Evolutionary conservation across 2,888 invertebrate species (phyloP).

Genomic region (Crocallis elinguaria): DNA sequence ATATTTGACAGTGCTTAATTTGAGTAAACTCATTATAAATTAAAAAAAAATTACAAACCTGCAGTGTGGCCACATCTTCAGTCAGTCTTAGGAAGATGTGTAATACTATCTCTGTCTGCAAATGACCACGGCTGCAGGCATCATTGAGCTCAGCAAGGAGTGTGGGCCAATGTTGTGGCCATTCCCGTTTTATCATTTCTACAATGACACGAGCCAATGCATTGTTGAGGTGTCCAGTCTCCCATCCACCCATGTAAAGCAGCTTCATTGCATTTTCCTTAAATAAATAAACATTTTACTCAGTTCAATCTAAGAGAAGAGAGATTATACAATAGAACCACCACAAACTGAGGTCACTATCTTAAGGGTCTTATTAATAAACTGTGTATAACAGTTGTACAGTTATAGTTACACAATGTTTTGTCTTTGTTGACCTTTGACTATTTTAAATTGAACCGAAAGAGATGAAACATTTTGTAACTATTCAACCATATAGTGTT

Average conservation of each 20-base stretch:
- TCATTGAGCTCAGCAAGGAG: slow-evolving; percentile 92
- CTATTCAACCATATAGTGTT: too few species aligned
- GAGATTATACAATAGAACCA: too few species aligned
- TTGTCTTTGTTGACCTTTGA: too few species aligned
- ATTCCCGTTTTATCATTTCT: slow-evolving; percentile 98
- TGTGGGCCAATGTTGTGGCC: slow-evolving; percentile 98
- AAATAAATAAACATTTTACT: slow-evolving; percentile 5
- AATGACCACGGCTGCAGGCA: slow-evolving; percentile 92
- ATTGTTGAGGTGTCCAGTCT: slow-evolving; percentile 92
- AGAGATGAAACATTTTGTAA: too few species aligned
- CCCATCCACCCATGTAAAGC: slow-evolving; percentile 90
- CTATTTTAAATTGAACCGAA: too few species aligned
- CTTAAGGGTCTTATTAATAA: too few species aligned
- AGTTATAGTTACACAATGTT: too few species aligned
- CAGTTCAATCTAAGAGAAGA: too few species aligned
- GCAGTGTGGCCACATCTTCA: slow-evolving; percentile 96
- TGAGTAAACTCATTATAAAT: not conserved
- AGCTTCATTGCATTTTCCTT: slow-evolving; percentile 95
- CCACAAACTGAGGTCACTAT: too few species aligned
- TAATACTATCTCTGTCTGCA: slow-evolving; percentile 95
- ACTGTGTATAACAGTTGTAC: too few species aligned
- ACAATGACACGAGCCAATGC: slow-evolving; percentile 96
- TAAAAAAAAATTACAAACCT: slow-evolving; percentile 74
- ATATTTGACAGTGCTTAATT: too few species aligned
- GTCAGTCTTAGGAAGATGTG: slow-evolving; percentile 95